Evolutionary conservation across 2,888 invertebrate genomes (phyloP).

Genomic region (Ctena decussata): DNA sequence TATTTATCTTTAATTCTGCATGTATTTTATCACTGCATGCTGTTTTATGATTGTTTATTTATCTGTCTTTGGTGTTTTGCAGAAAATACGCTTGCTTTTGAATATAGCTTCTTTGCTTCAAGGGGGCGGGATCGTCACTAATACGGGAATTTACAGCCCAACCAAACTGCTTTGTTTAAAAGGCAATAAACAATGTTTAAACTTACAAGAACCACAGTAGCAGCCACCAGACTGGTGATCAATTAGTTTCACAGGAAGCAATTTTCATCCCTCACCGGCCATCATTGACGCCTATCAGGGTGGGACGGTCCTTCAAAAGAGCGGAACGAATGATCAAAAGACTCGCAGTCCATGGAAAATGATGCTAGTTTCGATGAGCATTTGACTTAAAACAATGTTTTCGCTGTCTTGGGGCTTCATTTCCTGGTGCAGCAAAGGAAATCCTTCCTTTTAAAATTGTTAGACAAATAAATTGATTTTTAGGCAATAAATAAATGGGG

Average conservation of each 20-base stretch:
- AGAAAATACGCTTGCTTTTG: no score
- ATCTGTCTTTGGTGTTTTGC: no score
- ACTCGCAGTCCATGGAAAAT: not conserved
- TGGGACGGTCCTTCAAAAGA: constrained; percentile 14
- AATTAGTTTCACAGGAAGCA: not conserved
- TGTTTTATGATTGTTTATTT: no score
- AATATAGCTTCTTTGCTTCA: no score
- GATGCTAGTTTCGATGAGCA: not conserved
- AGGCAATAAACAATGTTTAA: not conserved
- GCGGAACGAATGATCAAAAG: constrained; percentile 41
- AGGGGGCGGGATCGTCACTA: no score
- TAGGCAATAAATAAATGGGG: no score
- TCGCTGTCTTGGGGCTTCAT: not conserved
- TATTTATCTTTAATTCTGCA: no score
- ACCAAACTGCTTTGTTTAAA: not conserved
- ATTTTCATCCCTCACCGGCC: not conserved
- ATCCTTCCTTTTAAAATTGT: not conserved
- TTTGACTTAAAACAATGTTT: constrained; percentile 3
- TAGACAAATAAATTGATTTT: not conserved
- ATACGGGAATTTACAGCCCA: no score
- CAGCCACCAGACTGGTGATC: no score
- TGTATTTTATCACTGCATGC: no score
- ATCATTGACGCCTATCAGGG: not conserved
- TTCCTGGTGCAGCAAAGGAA: not conserved
- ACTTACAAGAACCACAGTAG: no score